Conservation (phyloP, 2,113 vertebrate species). For the Steatornis caripensis region DNA sequence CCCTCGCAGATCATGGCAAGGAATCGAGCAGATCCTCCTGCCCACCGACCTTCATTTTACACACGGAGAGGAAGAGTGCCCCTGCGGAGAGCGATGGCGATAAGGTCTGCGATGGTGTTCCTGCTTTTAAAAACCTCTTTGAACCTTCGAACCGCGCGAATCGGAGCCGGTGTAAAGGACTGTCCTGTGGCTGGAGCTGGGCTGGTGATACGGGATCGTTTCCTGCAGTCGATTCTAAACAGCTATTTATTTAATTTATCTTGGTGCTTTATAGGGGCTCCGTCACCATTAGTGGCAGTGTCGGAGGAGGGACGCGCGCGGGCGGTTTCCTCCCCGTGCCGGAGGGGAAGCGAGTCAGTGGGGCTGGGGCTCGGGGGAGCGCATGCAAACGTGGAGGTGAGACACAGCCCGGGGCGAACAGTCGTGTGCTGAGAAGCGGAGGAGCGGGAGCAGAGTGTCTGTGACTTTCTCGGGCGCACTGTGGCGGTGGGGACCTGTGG, state of each 20-base stretch:
- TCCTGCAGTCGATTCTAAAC: rapidly evolving
- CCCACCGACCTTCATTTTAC: slow-evolving; percentile 65
- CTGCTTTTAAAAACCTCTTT: background rate
- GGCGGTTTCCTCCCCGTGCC: background rate
- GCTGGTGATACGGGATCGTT: background rate
- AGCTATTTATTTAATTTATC: background rate
- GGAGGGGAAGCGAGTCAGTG: background rate
- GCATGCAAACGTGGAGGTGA: background rate
- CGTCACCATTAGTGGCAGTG: background rate
- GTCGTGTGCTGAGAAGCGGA: background rate
- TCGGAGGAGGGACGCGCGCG: background rate
- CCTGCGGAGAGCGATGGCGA: background rate
- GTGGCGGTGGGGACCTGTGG: background rate
- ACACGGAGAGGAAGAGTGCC: slow-evolving; percentile 47
- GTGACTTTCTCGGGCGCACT: no score
- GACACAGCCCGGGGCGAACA: background rate
- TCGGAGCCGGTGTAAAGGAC: rapidly evolving
- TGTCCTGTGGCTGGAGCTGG: background rate
- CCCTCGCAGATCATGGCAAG: slow-evolving; percentile 64
- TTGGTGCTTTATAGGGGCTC: background rate
- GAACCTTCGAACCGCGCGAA: background rate
- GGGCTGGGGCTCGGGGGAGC: rapidly evolving
- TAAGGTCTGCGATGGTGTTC: slow-evolving; percentile 61
- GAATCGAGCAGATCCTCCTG: slow-evolving; percentile 55
- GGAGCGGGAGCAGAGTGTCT: no score